Evolutionary conservation across 2,113 vertebrate species (phyloP), one percentile per base, ranked within the genome.

Genomic region (Coptodon bakossiorum): DNA sequence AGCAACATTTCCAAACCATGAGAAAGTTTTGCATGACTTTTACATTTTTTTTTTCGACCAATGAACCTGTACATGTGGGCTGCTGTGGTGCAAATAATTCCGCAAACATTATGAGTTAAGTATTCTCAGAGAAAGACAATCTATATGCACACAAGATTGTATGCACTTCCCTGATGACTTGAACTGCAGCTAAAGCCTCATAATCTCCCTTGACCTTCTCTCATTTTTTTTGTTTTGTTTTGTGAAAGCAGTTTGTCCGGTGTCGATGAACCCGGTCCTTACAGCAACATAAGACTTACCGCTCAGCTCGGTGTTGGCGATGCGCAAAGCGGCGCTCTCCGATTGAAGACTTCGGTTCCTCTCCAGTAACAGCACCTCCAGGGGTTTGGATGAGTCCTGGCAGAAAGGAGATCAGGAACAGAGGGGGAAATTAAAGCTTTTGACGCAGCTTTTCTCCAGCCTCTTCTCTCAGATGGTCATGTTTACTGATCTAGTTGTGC

Each of bases 301-400:
- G 38, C 98, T 99, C 95, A 99, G 97, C 96, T 99, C 98, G 12
- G 97, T 98, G 96, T 98, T 99, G 80, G 97, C 97, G 91, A 98
- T 99, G 90, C 98, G 98, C 93, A 99, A 96, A 6, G 98, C 96
- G 27, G 98, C 96, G 2, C 97, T 99, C 97, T 99, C 98, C 0
- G 99, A 99, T 93, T 99, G 99, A 92, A 99, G 96, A 3, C 97
- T 95, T 61, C 98, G 98, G 96, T 97, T 99, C 96, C 98, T 99
- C 96, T 99, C 98, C 96, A 99, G 97, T 93, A 99, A 95, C 90
- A 99, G 95, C 92, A 99, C 97, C 96, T 99, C 99, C 96, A 99
- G 96, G 4, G 99, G 97, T 94, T 99, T 99, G 87, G 97, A 96
- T 9, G 97, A 96, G 76, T 99, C 98, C 99, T 92, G 85, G 73